Evolutionary conservation across 30 jellyfish, hydroid and myxozoan species (phyloP), one percentile per base, ranked within the genome.

Genomic region (Turritopsis dohrnii): DNA sequence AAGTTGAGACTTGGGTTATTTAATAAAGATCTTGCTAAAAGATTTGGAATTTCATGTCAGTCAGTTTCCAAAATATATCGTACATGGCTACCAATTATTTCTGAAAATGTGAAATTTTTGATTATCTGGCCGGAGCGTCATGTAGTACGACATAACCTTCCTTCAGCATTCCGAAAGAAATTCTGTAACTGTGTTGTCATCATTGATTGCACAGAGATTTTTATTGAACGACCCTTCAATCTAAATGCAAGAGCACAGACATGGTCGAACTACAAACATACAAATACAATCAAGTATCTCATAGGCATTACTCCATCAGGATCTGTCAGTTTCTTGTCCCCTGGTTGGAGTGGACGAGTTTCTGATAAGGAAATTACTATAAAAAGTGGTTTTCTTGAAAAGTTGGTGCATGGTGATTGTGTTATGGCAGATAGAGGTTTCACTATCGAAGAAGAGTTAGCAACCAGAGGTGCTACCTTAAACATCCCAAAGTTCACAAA

Each of bases 341-440:
- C 54, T 20, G 97, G 93, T 16, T 90, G 95, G 96, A 89, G 96
- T 52, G 95, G 97, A 16, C 23, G 87, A 21, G 93, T 69, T 3
- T 81, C 93, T 1, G 96, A 90, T 84, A 90, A 86, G 85, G 87
- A 24, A n/a, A n/a, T n/a, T n/a, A n/a, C n/a, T n/a, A 75, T 53
- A n/a, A 54, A 86, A 29, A 80, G 81, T 21, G 93, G 87, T 1
- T 90, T 90, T 75, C 69, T 90, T 54, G 83, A 90, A 19, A 3
- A 3, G 9, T 20, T 90, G n/a, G 65, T 28, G 66, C 53, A 75
- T 52, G 95, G 93, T 0, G 96, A 90, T 60, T 72, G 28, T 3
- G 76, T 90, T 18, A 74, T 90, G 16, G 97, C 97, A 41, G 97
- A 90, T 85, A 52, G 97, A 19, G 95, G 95, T 25, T 90, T 90